Base-by-base conservation (phyloP, 2,888 invertebrate species). In the Galerucella calmariensis region DNA sequence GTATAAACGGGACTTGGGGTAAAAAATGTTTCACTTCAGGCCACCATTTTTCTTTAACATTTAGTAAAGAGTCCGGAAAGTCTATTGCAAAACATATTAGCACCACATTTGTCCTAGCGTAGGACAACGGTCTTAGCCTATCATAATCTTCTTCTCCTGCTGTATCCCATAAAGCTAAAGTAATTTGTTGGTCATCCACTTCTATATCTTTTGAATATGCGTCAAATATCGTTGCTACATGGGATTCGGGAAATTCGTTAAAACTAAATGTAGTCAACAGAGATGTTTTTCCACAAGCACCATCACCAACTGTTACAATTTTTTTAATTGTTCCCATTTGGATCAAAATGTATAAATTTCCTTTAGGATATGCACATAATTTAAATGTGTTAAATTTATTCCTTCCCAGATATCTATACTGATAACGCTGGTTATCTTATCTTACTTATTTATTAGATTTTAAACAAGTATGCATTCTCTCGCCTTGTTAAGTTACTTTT, bases 201-300 rank as follows among this genome's bases (percentile, higher is more conserved):
- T 88, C 89, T 51, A 90, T 89, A 76, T 90, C 89, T 75, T 82
- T 82, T 3, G 78, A 74, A 66, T 81, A 81, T 8, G 80, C 79
- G 51, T 84, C 83, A 69, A 81, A 82, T 41, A 84, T 78, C 16
- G 90, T 91, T 69, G 91, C 90, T 75, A 90, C 88, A 80, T 90
- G 89, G 12, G 89, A 88, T 86, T 90, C 90, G 41, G 90, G 90
- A 86, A 91, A 91, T 84, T 90, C 90, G 81, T 91, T 90, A 83
- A 89, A 90, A 81, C 89, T 89, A 86, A 91, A 92, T 56, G 90
- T 90, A 78, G 90, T 90, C 73, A 91, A 87, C 67, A 92, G 87
- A 81, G 91, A 91, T 14, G 91, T 92, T 87, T 92, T 92, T 81
- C 92, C 92, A 85, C 91, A 91, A 67, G 90, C 91, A 82, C 92